Evolutionary conservation across 1,140 invertebrate species (phyloP), one percentile per base, ranked within the genome.

Genomic region (Nasonia longicornis): DNA sequence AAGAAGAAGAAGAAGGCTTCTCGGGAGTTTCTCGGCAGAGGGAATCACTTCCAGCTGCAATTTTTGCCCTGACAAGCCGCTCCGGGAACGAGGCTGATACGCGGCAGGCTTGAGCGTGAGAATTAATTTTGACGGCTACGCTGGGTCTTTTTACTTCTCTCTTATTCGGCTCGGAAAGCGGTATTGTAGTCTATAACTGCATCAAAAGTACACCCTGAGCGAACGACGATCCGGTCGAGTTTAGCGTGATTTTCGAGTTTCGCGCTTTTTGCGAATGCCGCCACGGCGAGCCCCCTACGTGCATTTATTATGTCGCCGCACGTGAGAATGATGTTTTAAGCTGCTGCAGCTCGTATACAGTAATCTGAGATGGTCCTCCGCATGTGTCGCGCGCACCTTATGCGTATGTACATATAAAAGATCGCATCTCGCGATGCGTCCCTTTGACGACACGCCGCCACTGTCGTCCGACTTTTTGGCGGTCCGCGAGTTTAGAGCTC

Each of bases 261-360:
- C 67, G 29, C 67, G 14, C 67, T 70, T 70, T 70, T 70, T 29
- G 67, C 31, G 16, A 52, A 52, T 63, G 74, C 52, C 70, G 58
- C 29, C n/a, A 22, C 11, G 75, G 82, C 78, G 83, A 79, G 73
- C 72, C 75, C 75, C 75, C 81, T 42, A 66, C 6, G 35, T 81
- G 64, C 81, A 81, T 84, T 81, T 79, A 79, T 86, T 87, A 83
- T 84, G 85, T 84, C 82, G 84, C 84, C 83, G 87, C 85, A 88
- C 85, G 87, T 88, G 86, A 87, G 85, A 87, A 87, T 87, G 86
- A 86, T 85, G 84, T 83, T 85, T 86, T 87, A 88, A 89, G 86
- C 87, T 89, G 87, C 88, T 84, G 84, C 26, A 26, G 84, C 84
- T 86, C 84, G 84, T 87, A 85, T 86, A 86, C 83, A 78, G 88